Evolutionary conservation across 2,888 invertebrate genomes (phyloP).

Genomic region (Acrobasis repandana): DNA sequence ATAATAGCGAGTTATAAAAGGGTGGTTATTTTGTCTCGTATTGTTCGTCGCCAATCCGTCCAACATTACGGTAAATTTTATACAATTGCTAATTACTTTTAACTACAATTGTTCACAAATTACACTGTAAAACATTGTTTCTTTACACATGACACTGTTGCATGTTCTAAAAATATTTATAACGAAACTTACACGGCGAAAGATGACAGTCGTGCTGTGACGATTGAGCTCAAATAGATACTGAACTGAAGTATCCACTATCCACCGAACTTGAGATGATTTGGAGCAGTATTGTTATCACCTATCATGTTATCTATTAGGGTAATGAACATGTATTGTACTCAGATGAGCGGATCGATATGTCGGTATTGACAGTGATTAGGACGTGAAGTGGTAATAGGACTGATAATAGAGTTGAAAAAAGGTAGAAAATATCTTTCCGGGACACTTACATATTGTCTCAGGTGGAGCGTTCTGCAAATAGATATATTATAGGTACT

Average conservation of each 20-base stretch:
- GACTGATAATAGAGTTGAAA: no score
- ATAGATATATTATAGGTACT: no score
- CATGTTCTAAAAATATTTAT: slow-evolving; percentile 1
- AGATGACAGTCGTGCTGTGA: not conserved
- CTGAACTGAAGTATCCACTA: not conserved
- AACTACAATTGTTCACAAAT: slow-evolving; percentile 29
- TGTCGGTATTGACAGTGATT: not conserved
- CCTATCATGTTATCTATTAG: slow-evolving; percentile 50
- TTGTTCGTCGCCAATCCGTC: no score
- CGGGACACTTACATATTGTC: no score
- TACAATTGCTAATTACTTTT: slow-evolving; percentile 21
- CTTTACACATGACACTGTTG: not conserved
- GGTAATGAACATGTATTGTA: slow-evolving; percentile 21
- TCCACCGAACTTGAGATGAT: slow-evolving; percentile 38
- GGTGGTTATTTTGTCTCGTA: no score
- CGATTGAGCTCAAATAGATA: not conserved
- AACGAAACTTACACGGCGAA: not conserved
- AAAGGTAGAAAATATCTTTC: no score
- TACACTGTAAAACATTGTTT: not conserved
- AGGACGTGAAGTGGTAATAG: not conserved
- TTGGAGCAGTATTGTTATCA: slow-evolving; percentile 1
- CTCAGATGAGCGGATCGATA: slow-evolving; percentile 4
- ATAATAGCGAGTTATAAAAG: no score
- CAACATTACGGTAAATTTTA: no score
- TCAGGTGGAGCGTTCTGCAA: no score